Base-by-base conservation (phyloP, 30 jellyfish, hydroid and myxozoan species). In the Sanderia malayensis region DNA sequence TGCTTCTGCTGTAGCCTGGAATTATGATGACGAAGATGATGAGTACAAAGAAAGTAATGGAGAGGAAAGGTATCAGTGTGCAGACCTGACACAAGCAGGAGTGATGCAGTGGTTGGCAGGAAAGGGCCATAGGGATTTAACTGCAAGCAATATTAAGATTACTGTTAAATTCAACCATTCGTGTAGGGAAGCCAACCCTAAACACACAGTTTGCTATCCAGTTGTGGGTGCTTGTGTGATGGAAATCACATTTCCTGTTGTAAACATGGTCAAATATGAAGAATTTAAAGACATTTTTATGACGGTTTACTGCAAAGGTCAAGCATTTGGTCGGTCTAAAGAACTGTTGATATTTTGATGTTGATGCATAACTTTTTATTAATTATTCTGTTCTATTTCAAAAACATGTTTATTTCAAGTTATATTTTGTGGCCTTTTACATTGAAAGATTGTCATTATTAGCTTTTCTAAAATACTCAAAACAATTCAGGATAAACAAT, bases 141-240 rank as follows among this genome's bases (percentile, higher is more conserved):
- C 20, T 28, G 80, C 26, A 19, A 28, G 34, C 30, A 31, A 31
- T 20, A 22, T 67, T 7, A 19, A n/a, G 1, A 67, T 67, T 17
- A 31, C 68, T 20, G 69, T 67, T 19, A 67, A 17, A 41, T 67
- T 67, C 34, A 61, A 2, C 80, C 70, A 67, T 41, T 62, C 33
- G 20, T 67, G 80, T 28, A 19, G 20, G 31, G 30, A n/a, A 19
- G 8, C 29, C 33, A 15, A 67, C 45, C 80, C 80, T 30, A 32
- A 70, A 26, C 75, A 70, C 58, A 45, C 45, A 70, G 72, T 70
- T 47, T 70, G 82, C 82, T 70, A 44, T 46, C 76, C 82, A 20
- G 19, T 26, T 25, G 82, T 70, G 32, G 46, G 72, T 64, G 45
- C 82, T 15, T 70, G 82, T 47, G 32, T 47, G 41, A 45, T 67